phyloP scores from a whole-genome alignment of 1,140 invertebrate genomes.

The Nephotettix cincticeps region DNA sequence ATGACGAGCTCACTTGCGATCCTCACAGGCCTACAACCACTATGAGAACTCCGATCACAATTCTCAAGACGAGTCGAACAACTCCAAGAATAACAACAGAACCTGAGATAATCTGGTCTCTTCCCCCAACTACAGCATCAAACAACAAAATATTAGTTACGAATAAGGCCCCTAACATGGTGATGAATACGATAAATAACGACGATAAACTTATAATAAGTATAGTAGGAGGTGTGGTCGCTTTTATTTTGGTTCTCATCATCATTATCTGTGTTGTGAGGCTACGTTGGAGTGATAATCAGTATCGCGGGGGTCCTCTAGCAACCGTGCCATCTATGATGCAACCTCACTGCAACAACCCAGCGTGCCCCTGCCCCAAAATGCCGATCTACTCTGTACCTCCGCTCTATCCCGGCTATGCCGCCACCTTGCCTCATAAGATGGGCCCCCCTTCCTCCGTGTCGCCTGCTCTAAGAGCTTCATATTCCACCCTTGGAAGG shows the following conservation, averaged over 20 bases:
- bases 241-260: slow-evolving; percentile 84
- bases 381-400: slow-evolving; percentile 27
- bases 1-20: slow-evolving; percentile 77
- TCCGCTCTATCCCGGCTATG: slow-evolving; percentile 37
- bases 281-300: slow-evolving; percentile 57
- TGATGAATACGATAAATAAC: slow-evolving; percentile 61
- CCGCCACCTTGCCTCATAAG: slow-evolving; percentile 42
- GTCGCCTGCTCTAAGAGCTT: slow-evolving; percentile 39
- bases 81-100: slow-evolving; percentile 58
- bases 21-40: slow-evolving; percentile 50
- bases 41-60: slow-evolving; percentile 47
- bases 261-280: slow-evolving; percentile 86
- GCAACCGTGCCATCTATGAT: slow-evolving; percentile 55
- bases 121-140: slow-evolving; percentile 60
- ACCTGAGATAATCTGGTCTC: slow-evolving; percentile 85
- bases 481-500: slow-evolving; percentile 42
- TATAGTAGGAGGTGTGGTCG: slow-evolving; percentile 87
- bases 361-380: slow-evolving; percentile 38
- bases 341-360: slow-evolving; percentile 44
- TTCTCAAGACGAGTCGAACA: slow-evolving; percentile 45
- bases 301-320: slow-evolving; percentile 64
- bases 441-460: slow-evolving; percentile 39
- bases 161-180: slow-evolving; percentile 43
- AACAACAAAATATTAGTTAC: slow-evolving; percentile 56
- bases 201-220: slow-evolving; percentile 91